These are phyloP conservation scores for Platerodrilus igneus DNA, from an alignment of 2,888 invertebrate species.

Conservation along the genomic window DNA sequence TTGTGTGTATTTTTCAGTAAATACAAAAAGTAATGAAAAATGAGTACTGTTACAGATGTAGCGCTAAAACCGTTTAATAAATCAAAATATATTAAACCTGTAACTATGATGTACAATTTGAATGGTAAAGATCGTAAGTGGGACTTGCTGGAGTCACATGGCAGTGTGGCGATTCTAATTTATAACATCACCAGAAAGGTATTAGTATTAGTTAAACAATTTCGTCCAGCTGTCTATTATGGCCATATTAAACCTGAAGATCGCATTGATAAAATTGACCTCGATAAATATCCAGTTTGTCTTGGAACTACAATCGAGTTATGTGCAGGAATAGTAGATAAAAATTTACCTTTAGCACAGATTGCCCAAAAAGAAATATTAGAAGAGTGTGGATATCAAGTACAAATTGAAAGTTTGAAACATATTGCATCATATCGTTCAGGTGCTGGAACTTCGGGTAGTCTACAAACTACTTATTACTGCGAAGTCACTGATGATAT, in stretches of 20 bases:
- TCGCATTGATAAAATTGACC: conserved; percentile 54
- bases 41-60: conserved; percentile 38
- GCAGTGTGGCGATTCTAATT: conserved; percentile 80
- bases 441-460: conserved; percentile 72
- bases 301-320: conserved; percentile 82
- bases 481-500: conserved; percentile 84
- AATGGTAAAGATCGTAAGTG: conserved; percentile 71
- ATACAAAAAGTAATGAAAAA: too few relatives aligned
- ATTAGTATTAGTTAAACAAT: conserved; percentile 84
- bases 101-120: conserved; percentile 67
- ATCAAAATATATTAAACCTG: conserved; percentile 65
- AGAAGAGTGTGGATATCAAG: conserved; percentile 94
- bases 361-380: conserved; percentile 83
- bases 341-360: conserved; percentile 64
- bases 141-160: conserved; percentile 78
- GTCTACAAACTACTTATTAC: conserved; percentile 77
- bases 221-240: conserved; percentile 85
- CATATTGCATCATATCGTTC: conserved; percentile 69
- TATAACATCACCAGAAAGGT: conserved; percentile 72
- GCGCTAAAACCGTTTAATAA: conserved; percentile 42
- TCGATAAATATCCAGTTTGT: conserved; percentile 61
- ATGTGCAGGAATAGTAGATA: conserved; percentile 93
- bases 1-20: too few relatives aligned
- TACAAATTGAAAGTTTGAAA: conserved; percentile 60
- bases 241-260: conserved; percentile 59